Evolutionary conservation across 2,113 vertebrate species (phyloP).

Genomic region (Ictalurus furcatus): DNA sequence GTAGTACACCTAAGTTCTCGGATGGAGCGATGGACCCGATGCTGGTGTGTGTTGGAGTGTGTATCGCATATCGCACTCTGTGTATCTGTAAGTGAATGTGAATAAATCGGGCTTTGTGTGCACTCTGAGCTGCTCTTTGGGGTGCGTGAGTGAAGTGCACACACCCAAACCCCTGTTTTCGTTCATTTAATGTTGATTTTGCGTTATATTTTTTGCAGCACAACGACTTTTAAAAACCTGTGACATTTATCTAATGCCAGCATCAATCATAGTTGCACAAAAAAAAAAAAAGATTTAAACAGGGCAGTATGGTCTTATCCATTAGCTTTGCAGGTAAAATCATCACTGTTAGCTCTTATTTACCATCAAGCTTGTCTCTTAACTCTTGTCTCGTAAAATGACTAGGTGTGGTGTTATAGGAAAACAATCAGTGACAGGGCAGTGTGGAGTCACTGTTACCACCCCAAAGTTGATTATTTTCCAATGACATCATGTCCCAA

Average conservation of each 20-base stretch:
- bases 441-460: background rate
- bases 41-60: background rate
- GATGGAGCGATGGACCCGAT: background rate
- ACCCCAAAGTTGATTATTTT: background rate
- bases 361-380: background rate
- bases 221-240: conserved; percentile 13
- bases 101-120: conserved; percentile 14
- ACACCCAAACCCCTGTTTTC: background rate
- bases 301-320: background rate
- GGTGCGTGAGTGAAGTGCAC: background rate
- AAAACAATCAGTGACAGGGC: background rate
- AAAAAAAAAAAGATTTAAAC: background rate
- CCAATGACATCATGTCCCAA: background rate
- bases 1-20: background rate
- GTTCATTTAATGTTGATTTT: background rate
- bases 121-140: background rate
- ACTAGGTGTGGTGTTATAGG: background rate
- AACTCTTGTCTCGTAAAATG: background rate
- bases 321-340: background rate
- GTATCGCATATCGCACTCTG: background rate
- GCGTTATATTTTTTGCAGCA: conserved; percentile 11
- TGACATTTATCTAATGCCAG: conserved; percentile 21
- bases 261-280: conserved; percentile 6
- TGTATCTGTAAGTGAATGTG: background rate
- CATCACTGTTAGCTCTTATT: background rate